Evolutionary conservation across 2,797 vertebrate genomes (phyloP).

Genomic region (Microctenopoma steveboyesi): DNA sequence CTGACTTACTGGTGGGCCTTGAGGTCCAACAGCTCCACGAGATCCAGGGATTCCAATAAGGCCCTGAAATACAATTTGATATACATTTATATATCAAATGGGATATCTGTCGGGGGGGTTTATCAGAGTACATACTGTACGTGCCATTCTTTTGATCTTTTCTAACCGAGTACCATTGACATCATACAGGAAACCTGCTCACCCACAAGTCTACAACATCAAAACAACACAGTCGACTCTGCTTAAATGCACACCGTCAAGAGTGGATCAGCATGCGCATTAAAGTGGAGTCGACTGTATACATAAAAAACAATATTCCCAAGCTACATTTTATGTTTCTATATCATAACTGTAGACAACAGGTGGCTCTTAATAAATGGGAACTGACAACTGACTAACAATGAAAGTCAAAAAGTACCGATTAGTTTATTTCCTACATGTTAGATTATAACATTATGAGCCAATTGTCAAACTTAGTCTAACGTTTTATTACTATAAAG

Average conservation of each 20-base stretch:
- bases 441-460: constrained; percentile 4
- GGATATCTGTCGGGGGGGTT: not conserved
- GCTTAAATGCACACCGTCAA: too few relatives aligned
- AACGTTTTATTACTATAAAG: constrained; percentile 24
- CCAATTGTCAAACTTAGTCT: constrained; percentile 15
- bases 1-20: constrained; percentile 89
- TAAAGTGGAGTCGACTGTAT: not conserved
- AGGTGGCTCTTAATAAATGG: constrained; percentile 8
- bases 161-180: not conserved
- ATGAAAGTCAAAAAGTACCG: constrained; percentile 6
- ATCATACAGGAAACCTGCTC: not conserved
- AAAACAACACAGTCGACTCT: constrained; percentile 3
- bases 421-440: not conserved
- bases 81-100: not conserved
- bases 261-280: too few relatives aligned
- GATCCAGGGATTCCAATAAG: constrained; percentile 84
- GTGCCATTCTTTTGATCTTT: not conserved
- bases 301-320: not conserved
- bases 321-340: not conserved
- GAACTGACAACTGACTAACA: constrained; percentile 2
- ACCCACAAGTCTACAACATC: not conserved
- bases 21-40: constrained; percentile 89
- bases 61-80: constrained; percentile 82
- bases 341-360: constrained; percentile 7
- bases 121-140: not conserved